Conservation (phyloP, 2,113 vertebrate genomes). For the Deroptyus accipitrinus region DNA sequence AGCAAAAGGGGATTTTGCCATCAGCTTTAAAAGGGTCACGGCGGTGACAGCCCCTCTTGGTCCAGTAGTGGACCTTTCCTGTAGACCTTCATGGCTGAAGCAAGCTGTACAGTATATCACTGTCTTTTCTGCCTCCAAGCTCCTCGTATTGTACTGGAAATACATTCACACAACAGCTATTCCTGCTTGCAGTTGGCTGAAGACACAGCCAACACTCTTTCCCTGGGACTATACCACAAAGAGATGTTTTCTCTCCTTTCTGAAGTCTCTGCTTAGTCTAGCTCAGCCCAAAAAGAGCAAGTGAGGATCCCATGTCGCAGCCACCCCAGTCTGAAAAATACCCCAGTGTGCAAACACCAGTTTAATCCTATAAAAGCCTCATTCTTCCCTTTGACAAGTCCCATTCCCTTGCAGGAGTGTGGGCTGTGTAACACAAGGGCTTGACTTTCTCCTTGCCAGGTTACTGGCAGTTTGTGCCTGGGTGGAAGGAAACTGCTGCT, state of each 20-base stretch:
- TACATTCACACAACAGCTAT: not conserved
- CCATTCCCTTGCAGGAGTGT: not conserved
- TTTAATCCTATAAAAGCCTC: not conserved
- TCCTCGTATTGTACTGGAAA: not conserved
- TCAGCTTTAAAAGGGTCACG: not conserved
- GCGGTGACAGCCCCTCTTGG: not conserved
- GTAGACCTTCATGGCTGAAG: not conserved
- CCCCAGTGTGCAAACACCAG: not conserved
- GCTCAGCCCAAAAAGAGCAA: not conserved
- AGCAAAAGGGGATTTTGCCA: not conserved
- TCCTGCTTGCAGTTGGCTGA: not conserved
- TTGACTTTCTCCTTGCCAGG: constrained; percentile 22
- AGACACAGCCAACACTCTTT: not conserved
- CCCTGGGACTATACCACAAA: not conserved
- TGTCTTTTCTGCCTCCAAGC: not conserved
- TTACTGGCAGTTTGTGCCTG: not conserved
- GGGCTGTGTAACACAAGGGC: not conserved
- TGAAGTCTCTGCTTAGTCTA: not conserved
- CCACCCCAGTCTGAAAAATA: not conserved
- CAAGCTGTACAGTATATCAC: not conserved
- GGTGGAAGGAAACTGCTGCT: not conserved
- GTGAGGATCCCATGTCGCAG: not conserved
- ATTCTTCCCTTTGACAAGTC: constrained; percentile 15
- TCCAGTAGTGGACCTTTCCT: not conserved
- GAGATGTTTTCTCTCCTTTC: not conserved